A percentile compares a stretch with the other conserved stretches of the same genome.
Evolutionary conservation across 23 tunicate genomes (phyloP).

Genomic region (Ascidia mentula): DNA sequence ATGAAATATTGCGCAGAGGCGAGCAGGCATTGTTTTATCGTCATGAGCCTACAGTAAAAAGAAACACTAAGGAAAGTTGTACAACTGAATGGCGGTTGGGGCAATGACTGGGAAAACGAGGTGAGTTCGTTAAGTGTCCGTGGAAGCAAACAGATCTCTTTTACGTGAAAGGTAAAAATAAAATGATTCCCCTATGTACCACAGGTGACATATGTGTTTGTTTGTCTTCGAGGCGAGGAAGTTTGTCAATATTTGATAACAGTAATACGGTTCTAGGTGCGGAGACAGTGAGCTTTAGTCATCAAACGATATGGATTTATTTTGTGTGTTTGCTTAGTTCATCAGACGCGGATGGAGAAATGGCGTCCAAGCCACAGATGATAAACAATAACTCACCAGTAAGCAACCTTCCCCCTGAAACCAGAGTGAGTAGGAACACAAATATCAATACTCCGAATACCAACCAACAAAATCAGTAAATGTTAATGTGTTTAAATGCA

Average conservation of each 20-base stretch:
- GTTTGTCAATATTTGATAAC: too few species aligned
- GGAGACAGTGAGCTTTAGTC: too few species aligned
- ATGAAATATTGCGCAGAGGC: not conserved
- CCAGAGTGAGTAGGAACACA: slow-evolving; percentile 24
- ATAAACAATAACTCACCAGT: slow-evolving; percentile 15
- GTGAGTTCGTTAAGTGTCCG: not conserved
- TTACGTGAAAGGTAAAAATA: too few species aligned
- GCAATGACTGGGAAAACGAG: slow-evolving; percentile 18
- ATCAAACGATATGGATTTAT: too few species aligned
- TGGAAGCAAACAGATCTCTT: too few species aligned
- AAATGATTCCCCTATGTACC: too few species aligned
- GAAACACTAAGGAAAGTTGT: not conserved
- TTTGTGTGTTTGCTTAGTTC: not conserved
- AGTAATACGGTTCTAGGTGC: too few species aligned
- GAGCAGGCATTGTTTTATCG: not conserved
- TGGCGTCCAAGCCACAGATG: slow-evolving; percentile 9
- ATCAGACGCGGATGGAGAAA: slow-evolving; percentile 12
- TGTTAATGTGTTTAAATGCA: not conserved
- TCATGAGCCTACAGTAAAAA: not conserved
- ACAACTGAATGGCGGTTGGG: slow-evolving; percentile 13
- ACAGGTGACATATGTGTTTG: too few species aligned
- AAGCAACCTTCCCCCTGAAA: slow-evolving; percentile 44
- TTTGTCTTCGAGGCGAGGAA: too few species aligned
- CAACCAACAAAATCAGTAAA: too few species aligned
- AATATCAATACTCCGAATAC: too few species aligned